Evolutionary conservation across 2,888 invertebrate genomes (phyloP).

Genomic region (Cheilosia impressa): DNA sequence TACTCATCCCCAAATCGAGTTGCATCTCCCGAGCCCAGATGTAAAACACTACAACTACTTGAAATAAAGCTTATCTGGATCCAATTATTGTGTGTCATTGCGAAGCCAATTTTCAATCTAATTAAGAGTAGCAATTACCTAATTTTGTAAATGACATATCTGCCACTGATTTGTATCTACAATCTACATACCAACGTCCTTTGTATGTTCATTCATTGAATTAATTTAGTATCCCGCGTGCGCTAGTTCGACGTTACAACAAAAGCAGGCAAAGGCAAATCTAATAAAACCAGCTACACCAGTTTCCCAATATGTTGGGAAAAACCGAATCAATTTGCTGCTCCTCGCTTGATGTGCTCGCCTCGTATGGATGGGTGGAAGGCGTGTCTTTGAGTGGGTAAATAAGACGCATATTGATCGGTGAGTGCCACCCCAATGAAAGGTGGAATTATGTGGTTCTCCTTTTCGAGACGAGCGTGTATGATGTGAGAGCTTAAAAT

Average conservation of each 20-base stretch:
- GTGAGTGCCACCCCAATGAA: not conserved
- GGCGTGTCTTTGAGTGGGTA: not conserved
- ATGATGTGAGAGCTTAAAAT: conserved; percentile 15
- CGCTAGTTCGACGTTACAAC: conserved; percentile 6
- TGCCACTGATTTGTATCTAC: conserved; percentile 18
- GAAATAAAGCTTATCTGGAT: not conserved
- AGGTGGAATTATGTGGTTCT: conserved; percentile 2
- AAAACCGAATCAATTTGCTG: conserved; percentile 30
- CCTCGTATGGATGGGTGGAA: conserved; percentile 1
- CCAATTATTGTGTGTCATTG: conserved; percentile 7
- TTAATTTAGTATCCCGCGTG: conserved; percentile 20
- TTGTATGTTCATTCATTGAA: conserved; percentile 17
- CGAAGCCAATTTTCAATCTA: conserved; percentile 13
- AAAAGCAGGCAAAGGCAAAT: conserved; percentile 31
- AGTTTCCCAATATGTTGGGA: not conserved
- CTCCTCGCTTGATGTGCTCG: not conserved
- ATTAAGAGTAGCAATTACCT: conserved; percentile 32
- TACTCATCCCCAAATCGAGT: too few relatives aligned
- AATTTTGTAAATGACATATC: conserved; percentile 20
- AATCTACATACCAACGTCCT: not conserved
- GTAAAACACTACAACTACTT: too few relatives aligned
- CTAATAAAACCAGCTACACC: conserved; percentile 22
- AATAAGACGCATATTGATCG: conserved; percentile 9
- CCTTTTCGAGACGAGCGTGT: not conserved
- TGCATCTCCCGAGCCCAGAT: too few relatives aligned